Evolutionary conservation across 2,797 vertebrate genomes (phyloP).

Genomic region (Mormyrops attenuatus): DNA sequence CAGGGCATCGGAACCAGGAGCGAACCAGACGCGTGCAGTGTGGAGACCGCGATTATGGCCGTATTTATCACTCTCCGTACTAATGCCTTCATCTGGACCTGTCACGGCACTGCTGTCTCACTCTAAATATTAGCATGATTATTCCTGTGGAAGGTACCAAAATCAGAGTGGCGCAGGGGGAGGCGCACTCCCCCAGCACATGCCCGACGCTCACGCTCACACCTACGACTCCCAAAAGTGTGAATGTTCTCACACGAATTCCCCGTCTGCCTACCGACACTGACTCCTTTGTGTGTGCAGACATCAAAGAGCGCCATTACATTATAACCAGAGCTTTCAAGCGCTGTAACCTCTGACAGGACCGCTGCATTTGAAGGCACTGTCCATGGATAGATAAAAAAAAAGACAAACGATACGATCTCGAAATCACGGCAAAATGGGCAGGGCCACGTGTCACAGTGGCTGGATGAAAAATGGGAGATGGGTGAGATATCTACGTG

Average conservation of each 20-base stretch:
- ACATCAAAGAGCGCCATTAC: constrained; percentile 59
- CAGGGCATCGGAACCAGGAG: not conserved
- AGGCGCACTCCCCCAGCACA: not conserved
- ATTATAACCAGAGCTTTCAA: constrained; percentile 49
- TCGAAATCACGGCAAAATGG: constrained; percentile 17
- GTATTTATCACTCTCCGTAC: not conserved
- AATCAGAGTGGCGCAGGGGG: not conserved
- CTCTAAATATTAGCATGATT: constrained; percentile 1
- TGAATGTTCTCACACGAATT: constrained; percentile 12
- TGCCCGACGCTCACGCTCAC: not conserved
- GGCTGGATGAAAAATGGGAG: not conserved
- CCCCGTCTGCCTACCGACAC: constrained; percentile 49
- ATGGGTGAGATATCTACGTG: constrained; percentile 8
- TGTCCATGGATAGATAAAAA: constrained; percentile 28
- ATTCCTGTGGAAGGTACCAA: not conserved
- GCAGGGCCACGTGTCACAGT: not conserved
- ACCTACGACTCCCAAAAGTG: not conserved
- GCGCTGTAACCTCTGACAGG: constrained; percentile 37
- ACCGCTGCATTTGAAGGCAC: constrained; percentile 33
- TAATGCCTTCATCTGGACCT: not conserved
- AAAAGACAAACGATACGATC: constrained; percentile 41
- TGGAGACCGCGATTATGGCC: not conserved
- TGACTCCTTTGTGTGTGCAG: constrained; percentile 52
- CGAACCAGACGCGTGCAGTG: not conserved
- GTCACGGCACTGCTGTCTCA: not conserved